A percentile compares a stretch with the other conserved stretches of the same genome.
These are phyloP conservation scores for Sciurus niger DNA, from an alignment of 2,113 vertebrate species.

Conservation along the genomic window DNA sequence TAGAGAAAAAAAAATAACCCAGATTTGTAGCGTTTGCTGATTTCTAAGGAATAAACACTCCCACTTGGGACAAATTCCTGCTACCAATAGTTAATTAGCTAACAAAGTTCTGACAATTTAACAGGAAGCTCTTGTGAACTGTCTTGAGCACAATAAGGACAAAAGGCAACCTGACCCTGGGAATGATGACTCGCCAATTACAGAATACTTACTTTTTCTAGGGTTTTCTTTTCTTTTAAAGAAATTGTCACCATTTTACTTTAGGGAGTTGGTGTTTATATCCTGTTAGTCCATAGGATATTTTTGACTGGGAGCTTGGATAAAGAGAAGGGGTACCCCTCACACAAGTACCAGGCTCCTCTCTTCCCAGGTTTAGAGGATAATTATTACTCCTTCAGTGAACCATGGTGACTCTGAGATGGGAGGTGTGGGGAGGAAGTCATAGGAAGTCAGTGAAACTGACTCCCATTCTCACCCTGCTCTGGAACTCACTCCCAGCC, in stretches of 20 bases:
- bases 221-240: conserved; percentile 36
- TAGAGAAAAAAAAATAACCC: neutral
- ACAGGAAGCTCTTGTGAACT: neutral
- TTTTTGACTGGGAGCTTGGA: neutral
- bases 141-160: neutral
- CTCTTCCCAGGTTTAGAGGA: neutral
- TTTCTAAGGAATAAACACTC: neutral
- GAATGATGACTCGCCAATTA: neutral
- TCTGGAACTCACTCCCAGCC: neutral
- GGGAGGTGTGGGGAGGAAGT: neutral
- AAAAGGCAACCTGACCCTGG: neutral
- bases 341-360: neutral
- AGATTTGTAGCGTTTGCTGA: neutral
- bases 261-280: neutral
- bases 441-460: neutral
- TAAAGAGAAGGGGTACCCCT: neutral
- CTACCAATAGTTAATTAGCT: neutral
- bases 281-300: neutral
- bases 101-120: neutral
- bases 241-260: neutral
- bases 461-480: neutral
- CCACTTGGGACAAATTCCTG: neutral
- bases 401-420: neutral
- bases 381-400: neutral
- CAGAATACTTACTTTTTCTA: neutral